These are phyloP conservation scores for Bucorvus abyssinicus DNA, from an alignment of 2,797 vertebrate species.

Conservation along the genomic window DNA sequence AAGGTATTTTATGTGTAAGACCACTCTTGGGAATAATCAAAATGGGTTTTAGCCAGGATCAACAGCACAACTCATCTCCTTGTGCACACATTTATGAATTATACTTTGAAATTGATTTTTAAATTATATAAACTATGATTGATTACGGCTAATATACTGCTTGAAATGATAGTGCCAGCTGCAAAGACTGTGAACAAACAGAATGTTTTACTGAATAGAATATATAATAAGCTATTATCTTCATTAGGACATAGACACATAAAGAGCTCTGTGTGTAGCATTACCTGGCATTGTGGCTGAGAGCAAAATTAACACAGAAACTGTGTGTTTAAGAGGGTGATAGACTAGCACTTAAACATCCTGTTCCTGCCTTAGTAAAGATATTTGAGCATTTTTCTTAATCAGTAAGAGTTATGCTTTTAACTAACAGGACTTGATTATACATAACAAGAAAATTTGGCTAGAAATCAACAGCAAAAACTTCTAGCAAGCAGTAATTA, in stretches of 20 bases:
- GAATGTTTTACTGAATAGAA: not conserved
- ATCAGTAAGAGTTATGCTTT: not conserved
- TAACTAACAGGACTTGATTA: not conserved
- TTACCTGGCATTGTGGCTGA: not conserved
- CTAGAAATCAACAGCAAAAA: not conserved
- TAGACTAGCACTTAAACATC: not conserved
- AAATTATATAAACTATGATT: slow-evolving; percentile 18
- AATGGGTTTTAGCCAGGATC: slow-evolving; percentile 7
- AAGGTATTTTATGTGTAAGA: not conserved
- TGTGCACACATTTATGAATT: not conserved
- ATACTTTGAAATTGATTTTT: slow-evolving; percentile 17
- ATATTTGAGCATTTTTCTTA: not conserved
- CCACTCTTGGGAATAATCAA: not conserved
- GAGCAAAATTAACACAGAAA: not conserved
- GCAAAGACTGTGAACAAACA: not conserved
- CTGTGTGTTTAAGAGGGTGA: not conserved
- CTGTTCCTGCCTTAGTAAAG: not conserved
- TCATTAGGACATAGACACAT: not conserved
- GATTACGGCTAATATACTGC: not conserved
- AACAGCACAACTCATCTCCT: not conserved
- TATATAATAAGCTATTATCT: not conserved
- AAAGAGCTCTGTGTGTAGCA: not conserved
- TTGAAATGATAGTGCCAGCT: not conserved
- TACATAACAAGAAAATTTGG: not conserved
- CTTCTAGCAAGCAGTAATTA: not conserved